These are phyloP conservation scores for Podocnemis expansa DNA, from an alignment of 2,113 vertebrate species.

Conservation along the genomic window DNA sequence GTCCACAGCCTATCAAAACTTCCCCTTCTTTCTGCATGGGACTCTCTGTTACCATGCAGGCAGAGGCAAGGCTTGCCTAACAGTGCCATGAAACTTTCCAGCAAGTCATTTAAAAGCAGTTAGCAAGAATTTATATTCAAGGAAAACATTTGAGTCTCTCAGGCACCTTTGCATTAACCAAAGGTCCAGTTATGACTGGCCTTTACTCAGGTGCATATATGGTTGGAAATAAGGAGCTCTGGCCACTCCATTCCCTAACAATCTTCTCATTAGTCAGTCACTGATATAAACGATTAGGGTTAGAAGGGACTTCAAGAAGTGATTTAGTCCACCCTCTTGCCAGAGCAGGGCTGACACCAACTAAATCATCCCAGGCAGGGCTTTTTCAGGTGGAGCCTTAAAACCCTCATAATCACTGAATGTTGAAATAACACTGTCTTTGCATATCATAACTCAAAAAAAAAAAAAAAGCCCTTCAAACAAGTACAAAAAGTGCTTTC, in stretches of 20 bases:
- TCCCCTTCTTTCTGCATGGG: neutral
- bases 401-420: neutral
- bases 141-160: neutral
- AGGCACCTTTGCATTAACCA: accelerated
- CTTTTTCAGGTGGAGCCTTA: too few species aligned
- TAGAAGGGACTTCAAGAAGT: too few species aligned
- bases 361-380: too few species aligned
- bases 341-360: too few species aligned
- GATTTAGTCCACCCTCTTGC: too few species aligned
- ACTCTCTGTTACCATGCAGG: neutral
- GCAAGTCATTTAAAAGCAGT: neutral
- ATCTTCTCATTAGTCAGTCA: neutral
- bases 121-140: neutral
- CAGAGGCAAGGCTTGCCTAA: constrained; percentile 25
- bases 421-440: neutral
- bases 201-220: neutral
- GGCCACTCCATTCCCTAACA: neutral
- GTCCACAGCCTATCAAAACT: neutral
- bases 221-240: neutral
- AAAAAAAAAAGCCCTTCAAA: neutral
- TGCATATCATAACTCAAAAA: neutral
- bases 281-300: neutral
- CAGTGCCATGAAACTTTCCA: constrained; percentile 6
- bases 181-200: neutral
- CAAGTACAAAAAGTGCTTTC: neutral